Base-by-base conservation (phyloP, 2,113 vertebrate species). In the Solenodon paradoxus region DNA sequence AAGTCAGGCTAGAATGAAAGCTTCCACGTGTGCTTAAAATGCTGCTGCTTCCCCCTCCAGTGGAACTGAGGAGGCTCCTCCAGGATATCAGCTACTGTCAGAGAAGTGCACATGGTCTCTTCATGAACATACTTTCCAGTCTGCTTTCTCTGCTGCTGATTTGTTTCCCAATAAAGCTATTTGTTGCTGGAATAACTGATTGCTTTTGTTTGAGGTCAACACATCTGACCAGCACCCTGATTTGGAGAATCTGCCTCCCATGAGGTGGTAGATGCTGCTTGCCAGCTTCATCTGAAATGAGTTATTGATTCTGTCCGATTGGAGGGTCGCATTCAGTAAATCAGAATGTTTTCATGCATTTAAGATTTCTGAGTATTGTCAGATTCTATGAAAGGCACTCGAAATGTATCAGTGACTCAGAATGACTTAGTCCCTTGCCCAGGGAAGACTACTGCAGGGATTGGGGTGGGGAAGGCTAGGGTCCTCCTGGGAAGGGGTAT, bases 191-290 rank as follows among this genome's bases (percentile, higher is more conserved):
- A n/a, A 40, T 40, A 40, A 69, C 35, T 40, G 66, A 69, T 20
- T 19, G 17, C 66, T 57, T 57, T 57, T n/a, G n/a, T n/a, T n/a
- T 57, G 55, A 57, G 55, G 55, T 22, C 55, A 57, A 57, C 28
- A 35, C 69, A 38, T 30, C 26, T 5, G 16, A 47, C 71, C 40
- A 42, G 51, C 28, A 61, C 49, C 20, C 20, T 68, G n/a, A 26
- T 28, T 4, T 32, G 11, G 51, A 69, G 61, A 63, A 38, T 28
- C 16, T 9, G 0, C 9, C 16, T 1, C 20, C 15, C 71, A 2
- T 1, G 0, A 10, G 26, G 28, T 19, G 2, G 28, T n/a, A n/a
- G 35, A 2, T 16, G 12, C 28, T 8, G 10, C n/a, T 77, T 38
- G 51, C 74, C 40, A 22, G 40, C 57, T 64, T 24, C 59, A 68